Evolutionary conservation across 2,888 invertebrate genomes (phyloP).

Genomic region (Stratiomys singularior): DNA sequence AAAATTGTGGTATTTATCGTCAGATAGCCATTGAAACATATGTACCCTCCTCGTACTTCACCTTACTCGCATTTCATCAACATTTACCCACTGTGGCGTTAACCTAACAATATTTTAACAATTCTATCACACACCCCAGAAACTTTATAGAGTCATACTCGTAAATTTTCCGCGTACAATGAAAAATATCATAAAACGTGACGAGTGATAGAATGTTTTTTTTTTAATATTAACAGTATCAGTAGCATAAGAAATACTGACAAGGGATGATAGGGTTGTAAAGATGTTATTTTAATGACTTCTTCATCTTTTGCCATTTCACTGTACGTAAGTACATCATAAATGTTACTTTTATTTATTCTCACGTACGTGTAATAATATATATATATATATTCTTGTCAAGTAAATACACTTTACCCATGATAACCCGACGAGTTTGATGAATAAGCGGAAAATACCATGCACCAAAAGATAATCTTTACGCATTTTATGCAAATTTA

Average conservation of each 20-base stretch:
- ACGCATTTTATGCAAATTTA: conserved; percentile 6
- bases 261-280: background rate
- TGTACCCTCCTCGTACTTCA: too few relatives aligned
- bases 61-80: too few relatives aligned
- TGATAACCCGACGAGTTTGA: conserved; percentile 10
- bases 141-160: background rate
- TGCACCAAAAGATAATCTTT: conserved; percentile 27
- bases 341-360: too few relatives aligned
- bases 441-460: conserved; percentile 31
- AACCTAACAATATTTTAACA: too few relatives aligned
- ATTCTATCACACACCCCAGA: too few relatives aligned
- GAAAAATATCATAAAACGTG: conserved; percentile 28
- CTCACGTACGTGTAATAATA: too few relatives aligned
- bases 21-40: too few relatives aligned
- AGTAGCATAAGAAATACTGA: background rate
- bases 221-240: conserved; percentile 18
- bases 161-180: conserved; percentile 24
- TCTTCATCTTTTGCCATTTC: background rate
- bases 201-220: conserved; percentile 25
- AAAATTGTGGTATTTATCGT: too few relatives aligned
- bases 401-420: background rate
- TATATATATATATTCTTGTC: too few relatives aligned
- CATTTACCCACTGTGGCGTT: too few relatives aligned
- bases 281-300: conserved; percentile 9
- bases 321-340: too few relatives aligned